These are phyloP conservation scores for Colistium nudipinnis DNA, from an alignment of 2,113 vertebrate genomes.

Conservation along the genomic window DNA sequence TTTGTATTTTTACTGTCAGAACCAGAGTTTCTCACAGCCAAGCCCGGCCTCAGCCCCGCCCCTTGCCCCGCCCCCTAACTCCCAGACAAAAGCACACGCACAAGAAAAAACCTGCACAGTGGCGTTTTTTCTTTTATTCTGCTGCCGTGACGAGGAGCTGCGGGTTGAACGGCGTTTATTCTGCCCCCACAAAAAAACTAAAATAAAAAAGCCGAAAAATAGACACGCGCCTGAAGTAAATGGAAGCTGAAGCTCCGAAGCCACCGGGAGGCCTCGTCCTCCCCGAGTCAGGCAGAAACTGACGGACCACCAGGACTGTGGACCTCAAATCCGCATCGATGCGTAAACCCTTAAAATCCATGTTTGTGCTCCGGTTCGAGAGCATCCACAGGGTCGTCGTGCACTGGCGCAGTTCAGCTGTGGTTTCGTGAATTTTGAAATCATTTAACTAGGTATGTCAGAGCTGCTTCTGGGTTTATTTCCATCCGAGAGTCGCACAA, in stretches of 20 bases:
- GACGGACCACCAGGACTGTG: not conserved
- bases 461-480: too few relatives aligned
- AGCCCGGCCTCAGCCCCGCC: slow-evolving; percentile 22
- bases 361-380: too few relatives aligned
- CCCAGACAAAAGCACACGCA: not conserved
- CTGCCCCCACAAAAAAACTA: not conserved
- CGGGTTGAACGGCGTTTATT: not conserved
- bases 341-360: too few relatives aligned
- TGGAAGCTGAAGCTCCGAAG: not conserved
- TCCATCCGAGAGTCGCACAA: too few relatives aligned
- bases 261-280: not conserved
- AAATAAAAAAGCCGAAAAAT: not conserved
- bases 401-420: too few relatives aligned
- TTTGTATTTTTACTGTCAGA: slow-evolving; percentile 46
- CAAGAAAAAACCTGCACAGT: not conserved
- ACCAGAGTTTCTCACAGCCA: slow-evolving; percentile 61
- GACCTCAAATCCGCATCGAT: not conserved
- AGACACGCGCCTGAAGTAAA: not conserved
- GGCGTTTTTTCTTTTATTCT: not conserved
- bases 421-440: too few relatives aligned
- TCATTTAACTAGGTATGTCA: too few relatives aligned
- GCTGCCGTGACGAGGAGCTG: not conserved
- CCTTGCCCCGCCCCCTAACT: not conserved
- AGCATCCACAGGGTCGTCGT: too few relatives aligned
- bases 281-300: not conserved